Evolutionary conservation across 2,888 invertebrate genomes (phyloP).

Genomic region (Drosophila testacea): DNA sequence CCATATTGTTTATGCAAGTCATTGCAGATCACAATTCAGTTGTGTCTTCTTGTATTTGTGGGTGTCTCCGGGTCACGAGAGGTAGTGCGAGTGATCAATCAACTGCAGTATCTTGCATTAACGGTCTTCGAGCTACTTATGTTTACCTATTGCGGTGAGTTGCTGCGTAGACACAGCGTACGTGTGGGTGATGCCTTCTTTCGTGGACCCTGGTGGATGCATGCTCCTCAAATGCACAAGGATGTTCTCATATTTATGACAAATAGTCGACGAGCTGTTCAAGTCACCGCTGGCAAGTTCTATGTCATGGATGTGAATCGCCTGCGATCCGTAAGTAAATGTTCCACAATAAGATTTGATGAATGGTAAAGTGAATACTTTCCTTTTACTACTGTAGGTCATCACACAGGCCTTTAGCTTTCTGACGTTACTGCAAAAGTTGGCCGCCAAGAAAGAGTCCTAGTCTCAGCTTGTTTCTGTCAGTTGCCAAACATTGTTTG

Average conservation of each 20-base stretch:
- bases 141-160: constrained; percentile 83
- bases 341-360: no score
- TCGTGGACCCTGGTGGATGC: constrained; percentile 79
- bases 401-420: constrained; percentile 83
- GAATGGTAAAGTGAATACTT: background rate
- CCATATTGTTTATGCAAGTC: constrained; percentile 83
- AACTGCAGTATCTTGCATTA: constrained; percentile 78
- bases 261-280: constrained; percentile 73
- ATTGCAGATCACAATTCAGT: constrained; percentile 82
- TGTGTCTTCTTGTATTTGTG: constrained; percentile 83
- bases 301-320: constrained; percentile 82
- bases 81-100: constrained; percentile 73
- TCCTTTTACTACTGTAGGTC: constrained; percentile 64
- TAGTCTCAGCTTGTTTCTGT: constrained; percentile 9
- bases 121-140: constrained; percentile 80
- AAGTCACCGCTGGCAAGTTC: constrained; percentile 83
- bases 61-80: constrained; percentile 75
- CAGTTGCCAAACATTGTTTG: constrained; percentile 22
- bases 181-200: constrained; percentile 81
- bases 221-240: constrained; percentile 63
- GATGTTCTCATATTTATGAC: constrained; percentile 80
- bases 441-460: constrained; percentile 75
- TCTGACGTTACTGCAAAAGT: constrained; percentile 81
- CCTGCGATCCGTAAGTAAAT: constrained; percentile 68
- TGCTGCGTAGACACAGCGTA: constrained; percentile 76